A percentile compares a stretch with the other conserved stretches of the same genome.
These are phyloP conservation scores for Macropus fuliginosus DNA, from an alignment of 2,797 vertebrate genomes.

Conservation along the genomic window DNA sequence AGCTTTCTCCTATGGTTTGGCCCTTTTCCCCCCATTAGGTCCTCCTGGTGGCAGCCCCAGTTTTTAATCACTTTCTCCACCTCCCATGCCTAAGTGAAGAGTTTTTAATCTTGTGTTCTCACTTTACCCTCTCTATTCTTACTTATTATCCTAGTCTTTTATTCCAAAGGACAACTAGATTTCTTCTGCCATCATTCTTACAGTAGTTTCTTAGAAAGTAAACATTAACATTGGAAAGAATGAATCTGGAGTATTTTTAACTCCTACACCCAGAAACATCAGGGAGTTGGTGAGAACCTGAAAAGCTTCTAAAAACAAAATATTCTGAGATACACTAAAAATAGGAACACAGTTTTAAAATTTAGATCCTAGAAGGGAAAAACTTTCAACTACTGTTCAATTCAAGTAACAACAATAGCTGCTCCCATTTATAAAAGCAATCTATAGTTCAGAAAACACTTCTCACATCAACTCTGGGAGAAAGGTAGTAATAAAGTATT, in stretches of 20 bases:
- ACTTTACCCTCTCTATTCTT: not conserved
- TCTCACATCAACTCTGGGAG: not conserved
- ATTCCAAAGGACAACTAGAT: constrained; percentile 15
- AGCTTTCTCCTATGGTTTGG: not conserved
- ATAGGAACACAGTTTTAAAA: not conserved
- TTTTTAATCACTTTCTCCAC: not conserved
- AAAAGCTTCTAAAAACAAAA: not conserved
- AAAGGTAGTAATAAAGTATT: not conserved
- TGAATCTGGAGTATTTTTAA: not conserved
- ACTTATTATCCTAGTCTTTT: not conserved
- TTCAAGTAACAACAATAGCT: not conserved
- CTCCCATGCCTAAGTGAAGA: not conserved
- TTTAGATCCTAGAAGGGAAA: not conserved
- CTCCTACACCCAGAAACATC: not conserved
- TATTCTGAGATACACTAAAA: not conserved
- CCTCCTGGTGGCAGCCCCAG: not conserved
- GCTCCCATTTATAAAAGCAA: not conserved
- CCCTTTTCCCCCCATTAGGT: not conserved
- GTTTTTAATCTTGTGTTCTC: not conserved
- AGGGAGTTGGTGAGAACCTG: not conserved
- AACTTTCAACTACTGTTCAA: not conserved
- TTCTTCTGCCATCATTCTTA: not conserved
- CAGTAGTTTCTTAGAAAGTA: constrained; percentile 1
- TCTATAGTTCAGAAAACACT: not conserved
- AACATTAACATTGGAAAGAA: not conserved